phyloP scores from a whole-genome alignment of 2,113 vertebrate genomes.

The Halcyon senegalensis region DNA sequence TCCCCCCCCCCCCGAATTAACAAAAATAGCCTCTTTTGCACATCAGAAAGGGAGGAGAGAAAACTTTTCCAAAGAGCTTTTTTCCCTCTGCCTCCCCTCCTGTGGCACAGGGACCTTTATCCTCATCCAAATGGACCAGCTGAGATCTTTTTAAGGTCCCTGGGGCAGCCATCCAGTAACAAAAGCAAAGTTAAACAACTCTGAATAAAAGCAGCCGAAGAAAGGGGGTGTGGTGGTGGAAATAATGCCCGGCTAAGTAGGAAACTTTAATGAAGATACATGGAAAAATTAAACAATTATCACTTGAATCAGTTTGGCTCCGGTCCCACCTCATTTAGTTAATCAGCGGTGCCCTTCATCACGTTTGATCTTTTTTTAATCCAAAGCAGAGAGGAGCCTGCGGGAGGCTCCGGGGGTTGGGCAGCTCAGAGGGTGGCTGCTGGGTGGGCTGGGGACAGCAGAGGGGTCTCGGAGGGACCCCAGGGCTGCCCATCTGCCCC shows the following conservation, averaged over 20 bases:
- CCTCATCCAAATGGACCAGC: neutral
- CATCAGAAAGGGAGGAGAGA: neutral
- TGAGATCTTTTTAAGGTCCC: neutral
- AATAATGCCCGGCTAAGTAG: neutral
- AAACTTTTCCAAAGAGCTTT: neutral
- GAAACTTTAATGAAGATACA: conserved; percentile 46
- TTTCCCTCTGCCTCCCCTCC: neutral
- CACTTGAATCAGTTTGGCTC: conserved; percentile 2
- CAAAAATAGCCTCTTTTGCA: neutral
- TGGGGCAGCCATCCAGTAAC: neutral
- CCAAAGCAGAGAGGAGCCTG: neutral
- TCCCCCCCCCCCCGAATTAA: neutral
- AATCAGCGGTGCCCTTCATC: neutral
- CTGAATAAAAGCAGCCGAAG: conserved; percentile 30
- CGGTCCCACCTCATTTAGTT: neutral
- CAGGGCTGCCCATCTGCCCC: neutral
- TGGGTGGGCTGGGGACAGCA: accelerated
- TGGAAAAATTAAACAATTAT: conserved; percentile 57
- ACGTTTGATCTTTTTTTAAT: neutral
- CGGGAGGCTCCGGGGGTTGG: neutral
- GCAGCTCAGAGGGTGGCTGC: neutral
- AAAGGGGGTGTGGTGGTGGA: neutral
- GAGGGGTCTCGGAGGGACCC: neutral
- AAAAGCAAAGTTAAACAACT: conserved; percentile 41
- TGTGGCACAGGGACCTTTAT: neutral